phyloP scores from a whole-genome alignment of 2,888 invertebrate genomes.

The Margaritifera margaritifera region DNA sequence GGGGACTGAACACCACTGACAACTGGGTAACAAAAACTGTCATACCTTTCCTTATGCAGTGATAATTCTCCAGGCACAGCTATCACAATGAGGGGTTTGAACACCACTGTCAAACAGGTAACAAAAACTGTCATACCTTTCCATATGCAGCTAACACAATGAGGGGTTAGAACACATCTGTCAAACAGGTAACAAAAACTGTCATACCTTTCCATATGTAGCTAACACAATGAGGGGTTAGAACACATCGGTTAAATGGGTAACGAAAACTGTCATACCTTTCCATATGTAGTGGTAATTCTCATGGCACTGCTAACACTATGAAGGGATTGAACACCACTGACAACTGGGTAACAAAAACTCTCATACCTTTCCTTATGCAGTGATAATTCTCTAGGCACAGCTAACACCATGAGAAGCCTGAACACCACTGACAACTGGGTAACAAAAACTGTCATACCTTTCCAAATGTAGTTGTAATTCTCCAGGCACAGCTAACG shows the following conservation, averaged over 20 bases:
- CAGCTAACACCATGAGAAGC: slow-evolving; percentile 79
- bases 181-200: slow-evolving; percentile 80
- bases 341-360: slow-evolving; percentile 75
- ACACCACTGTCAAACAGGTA: slow-evolving; percentile 77
- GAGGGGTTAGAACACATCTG: slow-evolving; percentile 75
- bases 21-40: slow-evolving; percentile 80
- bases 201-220: slow-evolving; percentile 27
- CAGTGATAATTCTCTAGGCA: no score
- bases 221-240: slow-evolving; percentile 78
- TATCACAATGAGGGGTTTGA: slow-evolving; percentile 77
- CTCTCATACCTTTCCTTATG: no score
- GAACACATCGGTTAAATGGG: slow-evolving; percentile 74
- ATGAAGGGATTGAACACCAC: slow-evolving; percentile 76
- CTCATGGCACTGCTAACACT: no score
- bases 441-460: slow-evolving; percentile 38
- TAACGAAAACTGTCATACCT: no score
- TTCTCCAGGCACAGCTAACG: slow-evolving; percentile 81
- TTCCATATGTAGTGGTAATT: no score
- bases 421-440: slow-evolving; percentile 74
- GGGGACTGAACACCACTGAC: slow-evolving; percentile 75
- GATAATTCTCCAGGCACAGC: slow-evolving; percentile 57
- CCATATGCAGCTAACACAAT: slow-evolving; percentile 74
- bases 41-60: slow-evolving; percentile 26
- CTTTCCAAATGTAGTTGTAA: slow-evolving; percentile 78
- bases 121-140: slow-evolving; percentile 74